These are phyloP conservation scores for Apis cerana DNA, from an alignment of 1,140 invertebrate species.

Conservation along the genomic window DNA sequence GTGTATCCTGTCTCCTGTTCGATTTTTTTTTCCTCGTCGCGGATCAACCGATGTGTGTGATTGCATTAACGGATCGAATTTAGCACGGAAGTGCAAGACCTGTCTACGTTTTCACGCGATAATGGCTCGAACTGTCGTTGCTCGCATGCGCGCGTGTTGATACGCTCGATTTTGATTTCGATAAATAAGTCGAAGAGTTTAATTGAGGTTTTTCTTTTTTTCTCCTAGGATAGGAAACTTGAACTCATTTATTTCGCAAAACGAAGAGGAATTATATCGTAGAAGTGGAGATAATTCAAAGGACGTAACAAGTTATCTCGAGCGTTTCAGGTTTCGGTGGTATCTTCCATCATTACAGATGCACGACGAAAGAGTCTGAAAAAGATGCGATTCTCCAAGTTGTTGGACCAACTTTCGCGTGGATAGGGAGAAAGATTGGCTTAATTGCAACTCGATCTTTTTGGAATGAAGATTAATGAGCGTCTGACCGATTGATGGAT, in stretches of 20 bases:
- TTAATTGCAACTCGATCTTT: conserved; percentile 58
- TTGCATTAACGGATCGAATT: conserved; percentile 65
- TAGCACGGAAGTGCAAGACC: conserved; percentile 26
- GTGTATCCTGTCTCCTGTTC: neutral
- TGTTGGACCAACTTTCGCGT: conserved; percentile 24
- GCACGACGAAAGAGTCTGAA: conserved; percentile 41
- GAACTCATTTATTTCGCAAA: too few species aligned
- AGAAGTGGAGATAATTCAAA: neutral
- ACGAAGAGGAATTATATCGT: neutral
- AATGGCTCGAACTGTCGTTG: neutral
- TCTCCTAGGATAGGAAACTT: neutral
- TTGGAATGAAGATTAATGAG: conserved; percentile 60
- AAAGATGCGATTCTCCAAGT: conserved; percentile 7
- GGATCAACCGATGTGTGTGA: conserved; percentile 53
- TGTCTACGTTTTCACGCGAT: conserved; percentile 43
- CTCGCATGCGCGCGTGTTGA: neutral
- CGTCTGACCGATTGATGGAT: conserved; percentile 34
- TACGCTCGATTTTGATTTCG: neutral
- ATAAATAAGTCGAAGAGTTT: neutral
- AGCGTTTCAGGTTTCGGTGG: conserved; percentile 36
- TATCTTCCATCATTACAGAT: conserved; percentile 15
- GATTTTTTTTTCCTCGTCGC: conserved; percentile 28
- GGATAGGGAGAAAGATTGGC: conserved; percentile 34
- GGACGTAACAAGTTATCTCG: neutral
- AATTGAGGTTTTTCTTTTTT: too few species aligned